These are phyloP conservation scores for Lethenteron camtschaticum DNA, from an alignment of 2,113 vertebrate genomes.

Conservation along the genomic window DNA sequence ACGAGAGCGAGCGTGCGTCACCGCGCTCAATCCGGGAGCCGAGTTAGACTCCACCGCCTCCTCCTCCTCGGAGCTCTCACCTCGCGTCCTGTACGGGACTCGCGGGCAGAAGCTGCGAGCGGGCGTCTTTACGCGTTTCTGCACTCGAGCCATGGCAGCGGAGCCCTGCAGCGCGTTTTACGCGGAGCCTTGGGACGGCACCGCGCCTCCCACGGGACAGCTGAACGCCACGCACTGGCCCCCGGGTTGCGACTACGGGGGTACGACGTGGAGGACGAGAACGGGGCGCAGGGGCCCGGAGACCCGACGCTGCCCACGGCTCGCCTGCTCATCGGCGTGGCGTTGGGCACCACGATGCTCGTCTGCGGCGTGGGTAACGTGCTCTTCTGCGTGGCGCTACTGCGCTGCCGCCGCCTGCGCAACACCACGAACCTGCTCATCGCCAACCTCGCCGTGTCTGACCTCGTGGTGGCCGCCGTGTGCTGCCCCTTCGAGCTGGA, in stretches of 20 bases:
- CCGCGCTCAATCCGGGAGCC: too few relatives aligned
- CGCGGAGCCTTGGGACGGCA: too few relatives aligned
- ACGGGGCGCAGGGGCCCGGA: slow-evolving; percentile 55
- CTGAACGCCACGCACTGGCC: not conserved
- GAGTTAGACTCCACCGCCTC: too few relatives aligned
- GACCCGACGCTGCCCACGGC: slow-evolving; percentile 61
- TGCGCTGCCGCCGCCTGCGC: slow-evolving; percentile 66
- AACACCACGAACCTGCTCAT: slow-evolving; percentile 91
- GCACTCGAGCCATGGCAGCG: too few relatives aligned
- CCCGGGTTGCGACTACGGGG: slow-evolving; percentile 28
- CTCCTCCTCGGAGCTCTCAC: too few relatives aligned
- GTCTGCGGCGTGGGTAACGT: slow-evolving; percentile 68
- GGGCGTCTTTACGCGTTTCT: too few relatives aligned
- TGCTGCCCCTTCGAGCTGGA: slow-evolving; percentile 94
- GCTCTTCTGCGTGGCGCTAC: slow-evolving; percentile 52
- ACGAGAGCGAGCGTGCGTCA: too few relatives aligned
- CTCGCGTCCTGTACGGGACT: too few relatives aligned
- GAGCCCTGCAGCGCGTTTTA: too few relatives aligned
- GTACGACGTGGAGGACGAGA: slow-evolving; percentile 37
- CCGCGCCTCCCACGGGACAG: too few relatives aligned
- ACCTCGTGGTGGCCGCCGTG: slow-evolving; percentile 72
- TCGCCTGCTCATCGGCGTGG: slow-evolving; percentile 51
- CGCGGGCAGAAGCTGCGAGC: too few relatives aligned
- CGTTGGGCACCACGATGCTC: slow-evolving; percentile 59
- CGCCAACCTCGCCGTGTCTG: slow-evolving; percentile 76